Evolutionary conservation across 2,888 invertebrate genomes (phyloP).

Genomic region (Campoplex capitator): DNA sequence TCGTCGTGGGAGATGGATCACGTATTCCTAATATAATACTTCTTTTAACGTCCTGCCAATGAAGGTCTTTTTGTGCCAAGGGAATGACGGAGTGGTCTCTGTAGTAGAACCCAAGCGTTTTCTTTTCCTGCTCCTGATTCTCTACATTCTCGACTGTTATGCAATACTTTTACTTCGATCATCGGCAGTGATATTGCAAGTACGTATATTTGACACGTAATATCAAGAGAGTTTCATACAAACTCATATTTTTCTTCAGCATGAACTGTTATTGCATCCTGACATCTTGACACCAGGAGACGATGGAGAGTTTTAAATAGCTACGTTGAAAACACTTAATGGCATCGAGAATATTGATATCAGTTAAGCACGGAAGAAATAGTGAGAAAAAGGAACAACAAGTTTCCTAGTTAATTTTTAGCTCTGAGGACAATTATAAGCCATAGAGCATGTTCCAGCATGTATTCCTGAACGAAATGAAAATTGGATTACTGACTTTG

Average conservation of each 20-base stretch:
- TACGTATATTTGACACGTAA: not conserved
- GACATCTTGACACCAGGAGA: not conserved
- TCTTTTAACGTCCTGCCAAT: conserved; percentile 78
- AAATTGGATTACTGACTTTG: conserved; percentile 62
- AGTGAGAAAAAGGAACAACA: not conserved
- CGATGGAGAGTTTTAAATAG: not conserved
- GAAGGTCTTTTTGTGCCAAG: conserved; percentile 81
- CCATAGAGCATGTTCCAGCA: not conserved
- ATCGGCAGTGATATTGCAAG: not conserved
- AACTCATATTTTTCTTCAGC: not conserved
- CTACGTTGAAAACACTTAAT: not conserved
- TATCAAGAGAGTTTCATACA: not conserved
- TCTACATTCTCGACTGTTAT: not conserved
- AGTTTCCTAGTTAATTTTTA: not conserved
- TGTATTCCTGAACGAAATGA: conserved; percentile 60
- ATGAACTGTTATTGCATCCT: not conserved
- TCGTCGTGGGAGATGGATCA: conserved; percentile 82
- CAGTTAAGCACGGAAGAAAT: not conserved
- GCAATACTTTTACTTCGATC: conserved; percentile 11
- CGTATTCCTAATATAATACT: conserved; percentile 79
- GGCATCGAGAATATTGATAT: not conserved
- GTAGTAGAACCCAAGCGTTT: conserved; percentile 25
- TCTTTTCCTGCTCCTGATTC: not conserved
- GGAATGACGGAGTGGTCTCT: conserved; percentile 79
- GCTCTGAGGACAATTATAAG: not conserved